These are phyloP conservation scores for Sylvicola fuscatus DNA, from an alignment of 2,888 invertebrate species.

Conservation along the genomic window DNA sequence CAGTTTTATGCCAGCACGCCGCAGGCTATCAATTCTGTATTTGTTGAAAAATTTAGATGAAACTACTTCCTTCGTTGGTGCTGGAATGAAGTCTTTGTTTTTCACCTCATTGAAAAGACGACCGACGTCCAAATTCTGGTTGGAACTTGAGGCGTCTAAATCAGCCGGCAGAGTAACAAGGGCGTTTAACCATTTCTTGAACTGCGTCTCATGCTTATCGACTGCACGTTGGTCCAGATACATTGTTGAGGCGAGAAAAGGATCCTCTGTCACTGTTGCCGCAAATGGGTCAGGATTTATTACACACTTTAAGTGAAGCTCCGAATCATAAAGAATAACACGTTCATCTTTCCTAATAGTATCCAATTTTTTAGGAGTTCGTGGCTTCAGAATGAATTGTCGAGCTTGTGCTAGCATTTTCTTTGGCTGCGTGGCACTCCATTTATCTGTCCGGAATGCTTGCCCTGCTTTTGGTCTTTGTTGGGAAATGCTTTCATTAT, in stretches of 20 bases:
- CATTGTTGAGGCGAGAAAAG: slow-evolving; percentile 41
- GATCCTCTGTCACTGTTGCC: slow-evolving; percentile 36
- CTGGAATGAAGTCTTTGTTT: slow-evolving; percentile 39
- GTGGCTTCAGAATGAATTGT: not conserved
- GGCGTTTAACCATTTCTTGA: slow-evolving; percentile 62
- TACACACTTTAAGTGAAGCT: slow-evolving; percentile 20
- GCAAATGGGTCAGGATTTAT: slow-evolving; percentile 31
- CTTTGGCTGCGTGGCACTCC: slow-evolving; percentile 14
- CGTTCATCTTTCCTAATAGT: slow-evolving; percentile 10
- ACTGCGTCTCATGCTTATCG: slow-evolving; percentile 43
- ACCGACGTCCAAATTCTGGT: slow-evolving; percentile 43
- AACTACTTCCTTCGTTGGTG: slow-evolving; percentile 49
- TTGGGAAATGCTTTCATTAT: not conserved
- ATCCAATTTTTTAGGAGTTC: not conserved
- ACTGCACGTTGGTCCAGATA: slow-evolving; percentile 48
- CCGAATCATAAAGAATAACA: slow-evolving; percentile 17
- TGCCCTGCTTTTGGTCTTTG: slow-evolving; percentile 1
- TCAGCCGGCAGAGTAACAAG: slow-evolving; percentile 55
- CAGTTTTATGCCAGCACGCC: slow-evolving; percentile 43
- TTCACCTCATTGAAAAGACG: slow-evolving; percentile 56
- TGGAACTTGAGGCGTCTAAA: slow-evolving; percentile 37
- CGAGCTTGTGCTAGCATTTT: slow-evolving; percentile 4
- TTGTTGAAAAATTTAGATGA: slow-evolving; percentile 46
- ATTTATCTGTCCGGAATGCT: slow-evolving; percentile 10
- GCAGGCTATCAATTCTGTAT: slow-evolving; percentile 38